Evolutionary conservation across 2,888 invertebrate species (phyloP).

Genomic region (Listrodromus nycthemerus): DNA sequence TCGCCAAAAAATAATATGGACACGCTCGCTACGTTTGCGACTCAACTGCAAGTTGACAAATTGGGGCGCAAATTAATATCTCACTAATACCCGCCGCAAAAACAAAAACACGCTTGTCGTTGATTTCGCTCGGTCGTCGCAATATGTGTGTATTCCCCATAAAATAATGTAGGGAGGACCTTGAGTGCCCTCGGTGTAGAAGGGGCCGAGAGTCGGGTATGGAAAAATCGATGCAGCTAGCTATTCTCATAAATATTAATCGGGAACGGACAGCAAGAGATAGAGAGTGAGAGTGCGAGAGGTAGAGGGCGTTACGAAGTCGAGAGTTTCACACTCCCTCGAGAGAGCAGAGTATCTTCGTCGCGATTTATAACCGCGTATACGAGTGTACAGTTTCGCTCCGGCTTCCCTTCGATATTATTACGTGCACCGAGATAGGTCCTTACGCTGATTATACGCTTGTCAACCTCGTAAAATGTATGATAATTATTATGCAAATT

Average conservation of each 20-base stretch:
- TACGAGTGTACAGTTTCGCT: conserved; percentile 12
- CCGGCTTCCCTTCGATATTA: conserved; percentile 37
- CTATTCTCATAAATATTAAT: conserved; percentile 80
- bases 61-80: too few relatives aligned
- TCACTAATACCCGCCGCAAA: too few relatives aligned
- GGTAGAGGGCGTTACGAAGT: conserved; percentile 8
- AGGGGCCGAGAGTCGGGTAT: conserved; percentile 29
- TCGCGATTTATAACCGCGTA: conserved; percentile 52
- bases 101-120: too few relatives aligned
- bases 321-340: conserved; percentile 29
- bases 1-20: too few relatives aligned
- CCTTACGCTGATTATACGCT: conserved; percentile 60
- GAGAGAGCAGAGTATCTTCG: conserved; percentile 49
- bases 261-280: conserved; percentile 19
- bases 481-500: conserved; percentile 70
- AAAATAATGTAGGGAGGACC: conserved; percentile 52
- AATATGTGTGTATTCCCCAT: conserved; percentile 21
- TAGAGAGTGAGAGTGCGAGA: conserved; percentile 34
- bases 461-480: conserved; percentile 65
- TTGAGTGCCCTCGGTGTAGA: conserved; percentile 44
- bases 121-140: neutral
- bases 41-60: too few relatives aligned
- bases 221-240: conserved; percentile 70
- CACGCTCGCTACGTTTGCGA: too few relatives aligned
- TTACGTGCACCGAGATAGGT: conserved; percentile 27